phyloP scores from a whole-genome alignment of 1,140 invertebrate genomes.

The Epicauta chinensis region DNA sequence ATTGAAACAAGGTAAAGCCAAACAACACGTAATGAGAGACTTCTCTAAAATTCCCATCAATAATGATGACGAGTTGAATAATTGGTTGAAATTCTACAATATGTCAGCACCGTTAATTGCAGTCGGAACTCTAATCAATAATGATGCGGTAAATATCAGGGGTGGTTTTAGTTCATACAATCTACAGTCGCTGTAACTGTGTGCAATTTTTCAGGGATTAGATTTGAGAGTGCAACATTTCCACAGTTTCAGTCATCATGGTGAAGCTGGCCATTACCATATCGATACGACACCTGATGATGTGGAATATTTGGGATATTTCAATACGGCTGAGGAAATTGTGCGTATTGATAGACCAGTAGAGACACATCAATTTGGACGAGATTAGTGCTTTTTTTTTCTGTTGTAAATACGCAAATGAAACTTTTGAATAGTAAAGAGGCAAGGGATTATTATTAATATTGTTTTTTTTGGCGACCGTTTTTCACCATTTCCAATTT shows the following conservation, averaged over 20 bases:
- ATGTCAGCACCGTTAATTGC: slow-evolving; percentile 82
- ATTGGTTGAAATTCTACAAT: slow-evolving; percentile 89
- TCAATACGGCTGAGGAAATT: slow-evolving; percentile 67
- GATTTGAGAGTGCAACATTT: slow-evolving; percentile 92
- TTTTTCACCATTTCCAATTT: too few species aligned
- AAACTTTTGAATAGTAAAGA: too few species aligned
- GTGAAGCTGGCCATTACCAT: slow-evolving; percentile 93
- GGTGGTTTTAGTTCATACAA: too few species aligned
- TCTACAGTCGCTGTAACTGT: not conserved
- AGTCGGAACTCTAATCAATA: slow-evolving; percentile 81
- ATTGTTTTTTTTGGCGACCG: too few species aligned
- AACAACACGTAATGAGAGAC: slow-evolving; percentile 92
- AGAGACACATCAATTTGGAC: slow-evolving; percentile 48
- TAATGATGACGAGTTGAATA: slow-evolving; percentile 65
- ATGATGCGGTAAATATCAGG: slow-evolving; percentile 54
- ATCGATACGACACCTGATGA: slow-evolving; percentile 81
- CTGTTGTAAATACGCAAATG: too few species aligned
- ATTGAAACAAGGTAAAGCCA: slow-evolving; percentile 72
- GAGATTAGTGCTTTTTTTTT: slow-evolving; percentile 46
- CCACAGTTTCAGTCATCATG: slow-evolving; percentile 82
- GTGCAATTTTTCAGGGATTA: slow-evolving; percentile 54
- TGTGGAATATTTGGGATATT: slow-evolving; percentile 83
- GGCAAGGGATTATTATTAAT: too few species aligned
- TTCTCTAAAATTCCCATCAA: slow-evolving; percentile 72
- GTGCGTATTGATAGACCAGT: slow-evolving; percentile 75